Evolutionary conservation across 2,888 invertebrate species (phyloP), one percentile per base, ranked within the genome.

Genomic region (Meiosimyza decipiens): DNA sequence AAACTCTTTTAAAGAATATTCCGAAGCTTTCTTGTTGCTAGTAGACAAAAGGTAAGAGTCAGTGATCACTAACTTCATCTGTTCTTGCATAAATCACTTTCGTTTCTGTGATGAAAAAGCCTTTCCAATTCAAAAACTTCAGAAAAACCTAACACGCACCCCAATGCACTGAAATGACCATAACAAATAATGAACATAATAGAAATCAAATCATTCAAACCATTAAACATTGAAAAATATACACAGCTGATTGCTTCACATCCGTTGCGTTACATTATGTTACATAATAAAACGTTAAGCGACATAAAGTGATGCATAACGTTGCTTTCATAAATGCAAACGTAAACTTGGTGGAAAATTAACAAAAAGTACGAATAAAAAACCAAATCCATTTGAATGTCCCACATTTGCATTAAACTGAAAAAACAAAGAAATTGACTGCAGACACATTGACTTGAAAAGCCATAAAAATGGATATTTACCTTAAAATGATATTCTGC

Each of bases 171-270:
- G 28, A 55, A 72, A 13, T 16, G 60, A 64, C 54, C 57, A 40
- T 54, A 59, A 76, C 71, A 67, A 70, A 76, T 52, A 76, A 70
- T 28, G 22, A 51, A 77, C 77, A 75, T 79, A 80, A 78, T 77
- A 73, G 77, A 80, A 82, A 81, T 79, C 80, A 80, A 83, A 82
- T 82, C 82, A 83, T 82, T 78, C 82, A 81, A 83, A 77, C 82
- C 82, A 82, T 82, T 82, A 78, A 82, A 82, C 83, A 81, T 77
- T 79, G 77, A 71, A 72, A 77, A 78, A 76, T 73, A 71, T 78
- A 76, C 76, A 22, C 60, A 22, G 51, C 59, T 54, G 66, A 60
- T 64, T 54, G 15, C 54, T 18, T 66, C 33, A 6, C 60, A 33
- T 66, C 22, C 40, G 51, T 50, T 63, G 15, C 5, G 64, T 64